Evolutionary conservation across 1,140 invertebrate species (phyloP).

Genomic region (Drosophila kohkoa): DNA sequence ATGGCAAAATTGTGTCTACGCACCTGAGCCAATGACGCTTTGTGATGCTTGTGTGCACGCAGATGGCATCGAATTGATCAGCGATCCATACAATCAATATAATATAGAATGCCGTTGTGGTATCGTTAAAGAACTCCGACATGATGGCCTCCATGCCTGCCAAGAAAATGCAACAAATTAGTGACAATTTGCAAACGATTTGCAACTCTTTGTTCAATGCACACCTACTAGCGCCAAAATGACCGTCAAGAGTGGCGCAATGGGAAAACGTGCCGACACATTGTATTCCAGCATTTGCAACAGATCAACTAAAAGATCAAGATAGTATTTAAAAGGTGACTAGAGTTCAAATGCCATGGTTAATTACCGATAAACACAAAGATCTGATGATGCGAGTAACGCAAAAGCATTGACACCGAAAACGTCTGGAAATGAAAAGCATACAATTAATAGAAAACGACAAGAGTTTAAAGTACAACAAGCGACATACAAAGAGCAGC

Average conservation of each 20-base stretch:
- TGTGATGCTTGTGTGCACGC: conserved; percentile 97
- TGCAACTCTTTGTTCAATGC: no score
- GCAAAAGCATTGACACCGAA: conserved; percentile 98
- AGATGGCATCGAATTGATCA: conserved; percentile 99
- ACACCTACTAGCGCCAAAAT: conserved; percentile 98
- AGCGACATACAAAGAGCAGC: conserved; percentile 97
- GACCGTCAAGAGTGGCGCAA: conserved; percentile 97
- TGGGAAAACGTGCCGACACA: conserved; percentile 96
- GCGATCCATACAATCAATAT: conserved; percentile 99
- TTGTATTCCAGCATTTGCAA: conserved; percentile 99
- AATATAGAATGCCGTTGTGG: conserved; percentile 99
- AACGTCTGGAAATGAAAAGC: conserved; percentile 91
- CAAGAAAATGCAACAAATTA: conserved; percentile 19
- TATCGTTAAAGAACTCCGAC: conserved; percentile 99
- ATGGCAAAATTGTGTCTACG: conserved; percentile 78
- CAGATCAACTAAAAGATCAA: conserved; percentile 91
- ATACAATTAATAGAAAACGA: neutral
- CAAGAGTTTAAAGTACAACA: neutral
- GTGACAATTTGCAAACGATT: neutral
- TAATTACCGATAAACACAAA: conserved; percentile 98
- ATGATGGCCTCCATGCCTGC: conserved; percentile 99
- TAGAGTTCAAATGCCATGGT: neutral
- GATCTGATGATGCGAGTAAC: conserved; percentile 99
- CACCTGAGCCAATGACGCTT: conserved; percentile 98
- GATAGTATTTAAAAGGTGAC: neutral